Evolutionary conservation across 2,888 invertebrate genomes (phyloP).

Genomic region (Geophilus truncorum): DNA sequence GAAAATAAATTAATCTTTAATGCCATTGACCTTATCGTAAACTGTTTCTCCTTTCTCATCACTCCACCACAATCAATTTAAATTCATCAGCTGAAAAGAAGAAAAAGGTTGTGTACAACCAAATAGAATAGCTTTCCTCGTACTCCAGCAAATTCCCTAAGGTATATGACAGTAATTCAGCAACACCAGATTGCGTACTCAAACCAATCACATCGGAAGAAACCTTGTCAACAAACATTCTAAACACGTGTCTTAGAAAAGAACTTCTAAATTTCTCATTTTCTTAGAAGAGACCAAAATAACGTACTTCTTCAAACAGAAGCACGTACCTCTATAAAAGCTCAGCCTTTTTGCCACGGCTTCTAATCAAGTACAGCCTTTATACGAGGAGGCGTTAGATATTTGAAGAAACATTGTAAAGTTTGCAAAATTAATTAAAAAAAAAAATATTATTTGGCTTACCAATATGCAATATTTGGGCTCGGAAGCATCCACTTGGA

Average conservation of each 20-base stretch:
- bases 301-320: too few relatives aligned
- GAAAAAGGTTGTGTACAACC: not conserved
- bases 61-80: not conserved
- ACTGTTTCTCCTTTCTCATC: not conserved
- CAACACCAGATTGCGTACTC: not conserved
- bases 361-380: too few relatives aligned
- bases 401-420: too few relatives aligned
- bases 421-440: slow-evolving; percentile 32
- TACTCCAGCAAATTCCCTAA: not conserved
- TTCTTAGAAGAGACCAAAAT: too few relatives aligned
- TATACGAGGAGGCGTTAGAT: too few relatives aligned
- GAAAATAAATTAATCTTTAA: not conserved
- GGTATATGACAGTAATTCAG: not conserved
- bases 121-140: not conserved
- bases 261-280: not conserved
- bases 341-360: too few relatives aligned
- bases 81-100: not conserved
- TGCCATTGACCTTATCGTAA: not conserved
- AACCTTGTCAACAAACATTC: not conserved
- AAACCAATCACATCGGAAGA: not conserved
- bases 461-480: slow-evolving; percentile 32
- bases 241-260: not conserved
- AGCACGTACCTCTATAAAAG: too few relatives aligned
- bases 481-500: not conserved
- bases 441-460: slow-evolving; percentile 25